Evolutionary conservation across 2,888 invertebrate species (phyloP).

Genomic region (Thymelicus lineola): DNA sequence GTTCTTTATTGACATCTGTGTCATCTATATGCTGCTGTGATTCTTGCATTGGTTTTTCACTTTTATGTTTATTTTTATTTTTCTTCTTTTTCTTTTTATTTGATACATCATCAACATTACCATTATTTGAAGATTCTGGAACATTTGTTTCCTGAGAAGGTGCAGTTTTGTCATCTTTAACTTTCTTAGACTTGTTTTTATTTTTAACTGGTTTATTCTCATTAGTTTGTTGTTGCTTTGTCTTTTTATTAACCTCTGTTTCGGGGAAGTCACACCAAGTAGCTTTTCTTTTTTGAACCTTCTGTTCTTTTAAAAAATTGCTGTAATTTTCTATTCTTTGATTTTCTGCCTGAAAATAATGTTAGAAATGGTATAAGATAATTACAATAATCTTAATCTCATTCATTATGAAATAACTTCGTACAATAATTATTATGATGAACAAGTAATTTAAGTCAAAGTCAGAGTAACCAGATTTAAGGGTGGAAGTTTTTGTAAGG

Average conservation of each 20-base stretch:
- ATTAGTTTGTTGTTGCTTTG: conserved; percentile 16
- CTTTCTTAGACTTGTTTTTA: conserved; percentile 14
- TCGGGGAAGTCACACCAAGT: conserved; percentile 86
- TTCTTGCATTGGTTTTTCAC: conserved; percentile 7
- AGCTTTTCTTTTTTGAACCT: conserved; percentile 72
- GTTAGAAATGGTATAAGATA: not conserved
- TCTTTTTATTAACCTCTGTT: conserved; percentile 53
- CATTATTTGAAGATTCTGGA: conserved; percentile 22
- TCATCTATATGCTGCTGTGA: not conserved
- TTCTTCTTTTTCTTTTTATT: conserved; percentile 51
- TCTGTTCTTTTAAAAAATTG: conserved; percentile 80
- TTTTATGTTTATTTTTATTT: conserved; percentile 41
- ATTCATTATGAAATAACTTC: too few relatives aligned
- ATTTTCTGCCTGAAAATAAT: conserved; percentile 71
- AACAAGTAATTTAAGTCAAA: too few relatives aligned
- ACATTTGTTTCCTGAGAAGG: conserved; percentile 9
- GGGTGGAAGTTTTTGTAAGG: too few relatives aligned
- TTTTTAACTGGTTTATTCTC: conserved; percentile 12
- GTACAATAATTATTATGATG: too few relatives aligned
- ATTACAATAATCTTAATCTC: too few relatives aligned
- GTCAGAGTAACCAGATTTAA: too few relatives aligned
- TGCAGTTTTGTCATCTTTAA: conserved; percentile 15
- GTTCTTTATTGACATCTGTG: not conserved
- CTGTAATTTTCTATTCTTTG: conserved; percentile 80
- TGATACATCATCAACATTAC: conserved; percentile 31